A percentile compares a stretch with the other conserved stretches of the same genome.
These are phyloP conservation scores for Tetrax tetrax DNA, from an alignment of 2,113 vertebrate genomes.

Conservation along the genomic window DNA sequence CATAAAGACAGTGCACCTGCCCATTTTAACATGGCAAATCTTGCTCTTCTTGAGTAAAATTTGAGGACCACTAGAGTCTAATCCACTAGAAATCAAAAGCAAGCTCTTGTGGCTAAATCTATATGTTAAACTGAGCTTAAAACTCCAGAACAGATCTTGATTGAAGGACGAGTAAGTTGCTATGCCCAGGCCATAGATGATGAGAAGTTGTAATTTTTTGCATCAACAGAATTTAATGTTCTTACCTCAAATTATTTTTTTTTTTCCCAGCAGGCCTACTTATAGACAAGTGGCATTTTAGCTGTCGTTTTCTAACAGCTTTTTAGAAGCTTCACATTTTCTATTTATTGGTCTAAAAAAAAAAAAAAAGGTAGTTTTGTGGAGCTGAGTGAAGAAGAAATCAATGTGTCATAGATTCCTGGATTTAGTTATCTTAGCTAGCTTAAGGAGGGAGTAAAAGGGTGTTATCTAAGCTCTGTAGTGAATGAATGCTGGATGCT, in stretches of 20 bases:
- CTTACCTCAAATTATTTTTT: not conserved
- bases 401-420: not conserved
- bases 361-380: not conserved
- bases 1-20: not conserved
- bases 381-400: not conserved
- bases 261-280: not conserved
- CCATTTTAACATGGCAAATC: not conserved
- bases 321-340: not conserved
- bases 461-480: not conserved
- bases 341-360: not conserved
- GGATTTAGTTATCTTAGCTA: not conserved
- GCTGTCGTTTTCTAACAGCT: not conserved
- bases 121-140: not conserved
- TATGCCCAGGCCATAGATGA: accelerated
- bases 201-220: not conserved
- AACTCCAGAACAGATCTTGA: not conserved
- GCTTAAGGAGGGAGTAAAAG: not conserved
- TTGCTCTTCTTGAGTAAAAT: not conserved
- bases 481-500: not conserved
- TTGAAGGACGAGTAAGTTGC: not conserved
- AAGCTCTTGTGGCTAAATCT: not conserved
- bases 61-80: not conserved
- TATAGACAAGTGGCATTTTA: not conserved
- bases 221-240: not conserved
- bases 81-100: not conserved